phyloP scores from a whole-genome alignment of 2,797 vertebrate genomes.

The Oceanodroma leucorhoa region DNA sequence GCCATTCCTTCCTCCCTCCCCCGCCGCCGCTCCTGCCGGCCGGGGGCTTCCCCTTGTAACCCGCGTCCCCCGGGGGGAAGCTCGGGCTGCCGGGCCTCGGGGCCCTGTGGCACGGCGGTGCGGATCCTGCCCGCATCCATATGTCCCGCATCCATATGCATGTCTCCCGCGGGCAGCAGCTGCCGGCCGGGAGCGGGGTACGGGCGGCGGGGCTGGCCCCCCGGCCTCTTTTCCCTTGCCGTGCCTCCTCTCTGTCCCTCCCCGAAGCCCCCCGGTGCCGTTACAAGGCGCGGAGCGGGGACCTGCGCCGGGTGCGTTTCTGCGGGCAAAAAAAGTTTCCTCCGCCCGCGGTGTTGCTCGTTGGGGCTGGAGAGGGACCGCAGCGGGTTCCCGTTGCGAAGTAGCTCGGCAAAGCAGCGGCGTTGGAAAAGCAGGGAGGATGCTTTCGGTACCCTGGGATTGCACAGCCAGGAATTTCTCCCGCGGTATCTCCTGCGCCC shows the following conservation, averaged over 20 bases:
- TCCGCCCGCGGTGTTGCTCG: fast-evolving
- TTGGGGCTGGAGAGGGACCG: not conserved
- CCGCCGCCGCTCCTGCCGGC: not conserved
- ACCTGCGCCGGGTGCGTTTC: not conserved
- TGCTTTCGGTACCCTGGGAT: not conserved
- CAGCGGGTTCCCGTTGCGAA: not conserved
- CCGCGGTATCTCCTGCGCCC: not conserved
- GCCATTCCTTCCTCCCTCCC: not conserved
- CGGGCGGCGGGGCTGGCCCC: fast-evolving
- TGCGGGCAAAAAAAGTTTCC: not conserved
- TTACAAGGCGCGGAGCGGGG: not conserved
- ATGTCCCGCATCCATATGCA: not conserved
- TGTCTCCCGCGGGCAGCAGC: not conserved
- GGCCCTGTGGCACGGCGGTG: not conserved
- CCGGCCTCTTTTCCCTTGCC: not conserved
- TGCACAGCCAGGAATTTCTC: not conserved
- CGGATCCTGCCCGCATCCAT: not conserved
- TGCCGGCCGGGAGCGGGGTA: not conserved
- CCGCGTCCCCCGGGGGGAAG: not conserved
- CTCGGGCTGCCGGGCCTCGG: not conserved
- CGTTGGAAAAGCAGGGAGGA: not conserved
- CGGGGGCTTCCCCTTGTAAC: not conserved
- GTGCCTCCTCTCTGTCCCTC: not conserved
- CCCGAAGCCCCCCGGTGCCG: fast-evolving
- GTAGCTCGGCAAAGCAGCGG: not conserved